phyloP scores from a whole-genome alignment of 2,888 invertebrate genomes.

The Sympetrum striolatum region DNA sequence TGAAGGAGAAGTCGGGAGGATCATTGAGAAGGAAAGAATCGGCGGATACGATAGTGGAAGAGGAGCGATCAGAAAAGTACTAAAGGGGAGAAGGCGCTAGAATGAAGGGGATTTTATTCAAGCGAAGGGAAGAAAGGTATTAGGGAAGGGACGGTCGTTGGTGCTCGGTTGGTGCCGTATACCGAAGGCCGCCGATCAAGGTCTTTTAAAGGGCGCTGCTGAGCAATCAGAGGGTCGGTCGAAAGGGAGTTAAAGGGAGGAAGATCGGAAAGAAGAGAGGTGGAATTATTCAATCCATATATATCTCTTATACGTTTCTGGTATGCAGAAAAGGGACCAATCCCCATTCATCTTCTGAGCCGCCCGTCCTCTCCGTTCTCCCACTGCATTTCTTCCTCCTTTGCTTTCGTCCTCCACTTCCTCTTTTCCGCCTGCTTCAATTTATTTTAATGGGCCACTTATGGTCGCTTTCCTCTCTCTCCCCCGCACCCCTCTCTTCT shows the following conservation, averaged over 20 bases:
- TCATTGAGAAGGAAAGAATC: neutral
- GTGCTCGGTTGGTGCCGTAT: no score
- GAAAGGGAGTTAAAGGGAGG: neutral
- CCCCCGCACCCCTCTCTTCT: neutral
- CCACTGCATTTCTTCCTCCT: neutral
- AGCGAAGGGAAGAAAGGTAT: no score
- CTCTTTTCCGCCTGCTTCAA: constrained; percentile 35
- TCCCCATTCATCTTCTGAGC: neutral
- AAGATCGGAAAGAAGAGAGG: neutral
- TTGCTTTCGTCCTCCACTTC: neutral
- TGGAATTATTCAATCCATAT: neutral
- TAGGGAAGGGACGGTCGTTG: no score
- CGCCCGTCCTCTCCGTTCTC: neutral
- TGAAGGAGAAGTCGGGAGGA: neutral
- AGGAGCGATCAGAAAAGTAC: neutral
- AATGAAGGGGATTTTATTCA: no score
- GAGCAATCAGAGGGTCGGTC: neutral
- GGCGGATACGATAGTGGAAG: neutral
- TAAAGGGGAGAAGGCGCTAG: neutral
- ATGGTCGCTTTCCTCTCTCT: neutral
- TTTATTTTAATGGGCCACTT: constrained; percentile 44
- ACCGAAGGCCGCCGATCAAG: neutral
- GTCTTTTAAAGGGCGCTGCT: neutral
- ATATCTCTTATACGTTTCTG: neutral
- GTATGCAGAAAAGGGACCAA: neutral